Percentiles rank a stretch among this genome's conserved stretches.
Evolutionary conservation across 2,888 invertebrate genomes (phyloP).

Genomic region (Colostygia pectinataria): DNA sequence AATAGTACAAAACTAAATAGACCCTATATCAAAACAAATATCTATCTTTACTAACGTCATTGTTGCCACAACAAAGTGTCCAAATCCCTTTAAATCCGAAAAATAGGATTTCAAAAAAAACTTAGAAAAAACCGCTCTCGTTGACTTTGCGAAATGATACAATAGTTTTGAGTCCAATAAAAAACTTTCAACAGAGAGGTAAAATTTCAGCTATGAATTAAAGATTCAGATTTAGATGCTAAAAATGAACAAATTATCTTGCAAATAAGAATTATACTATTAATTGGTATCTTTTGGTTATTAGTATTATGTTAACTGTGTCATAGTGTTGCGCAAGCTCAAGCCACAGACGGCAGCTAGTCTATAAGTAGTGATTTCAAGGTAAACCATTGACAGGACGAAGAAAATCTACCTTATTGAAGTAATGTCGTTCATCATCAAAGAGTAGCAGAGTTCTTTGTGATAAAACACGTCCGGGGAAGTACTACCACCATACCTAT

Average conservation of each 20-base stretch:
- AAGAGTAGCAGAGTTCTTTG: too few species aligned
- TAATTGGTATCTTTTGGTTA: too few species aligned
- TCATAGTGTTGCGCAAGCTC: too few species aligned
- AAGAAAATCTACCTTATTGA: too few species aligned
- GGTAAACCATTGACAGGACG: too few species aligned
- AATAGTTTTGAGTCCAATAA: slow-evolving; percentile 51
- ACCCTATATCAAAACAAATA: slow-evolving; percentile 77
- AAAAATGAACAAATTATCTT: too few species aligned
- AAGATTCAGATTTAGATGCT: not conserved
- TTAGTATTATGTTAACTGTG: too few species aligned
- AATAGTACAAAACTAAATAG: slow-evolving; percentile 42
- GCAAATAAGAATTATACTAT: not conserved
- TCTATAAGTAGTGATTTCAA: too few species aligned
- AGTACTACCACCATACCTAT: too few species aligned
- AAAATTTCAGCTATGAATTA: slow-evolving; percentile 9
- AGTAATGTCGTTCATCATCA: too few species aligned
- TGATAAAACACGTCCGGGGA: too few species aligned
- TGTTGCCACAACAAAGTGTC: slow-evolving; percentile 82
- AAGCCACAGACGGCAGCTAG: too few species aligned
- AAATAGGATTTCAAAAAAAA: slow-evolving; percentile 75
- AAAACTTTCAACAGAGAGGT: slow-evolving; percentile 49
- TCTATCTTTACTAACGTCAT: slow-evolving; percentile 70
- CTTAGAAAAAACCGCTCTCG: slow-evolving; percentile 62
- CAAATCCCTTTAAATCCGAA: slow-evolving; percentile 81
- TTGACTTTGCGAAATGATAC: slow-evolving; percentile 75